Evolutionary conservation across 2,888 invertebrate genomes (phyloP).

Genomic region (Synergus japonicus): DNA sequence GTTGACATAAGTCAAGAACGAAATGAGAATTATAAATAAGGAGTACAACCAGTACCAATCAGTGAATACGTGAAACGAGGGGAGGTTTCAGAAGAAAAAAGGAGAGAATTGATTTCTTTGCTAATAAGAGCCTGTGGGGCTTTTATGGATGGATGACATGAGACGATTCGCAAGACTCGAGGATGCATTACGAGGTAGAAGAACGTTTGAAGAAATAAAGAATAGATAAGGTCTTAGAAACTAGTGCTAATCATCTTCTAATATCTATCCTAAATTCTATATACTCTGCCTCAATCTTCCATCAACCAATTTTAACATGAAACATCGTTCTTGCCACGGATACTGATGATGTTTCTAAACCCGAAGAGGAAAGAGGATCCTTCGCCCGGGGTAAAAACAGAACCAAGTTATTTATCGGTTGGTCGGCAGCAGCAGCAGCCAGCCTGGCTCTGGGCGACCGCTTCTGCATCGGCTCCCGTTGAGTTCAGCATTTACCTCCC

Average conservation of each 20-base stretch:
- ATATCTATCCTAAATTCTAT: neutral
- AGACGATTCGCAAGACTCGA: constrained; percentile 7
- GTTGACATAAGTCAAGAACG: neutral
- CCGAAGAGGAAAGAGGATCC: constrained; percentile 46
- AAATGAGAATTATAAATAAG: neutral
- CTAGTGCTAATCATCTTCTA: too few relatives aligned
- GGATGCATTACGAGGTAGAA: neutral
- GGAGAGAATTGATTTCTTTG: neutral
- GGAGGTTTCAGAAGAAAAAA: constrained; percentile 2
- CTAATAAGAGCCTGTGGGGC: constrained; percentile 2
- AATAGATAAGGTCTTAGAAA: too few relatives aligned
- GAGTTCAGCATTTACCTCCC: neutral
- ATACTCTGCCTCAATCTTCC: constrained; percentile 12
- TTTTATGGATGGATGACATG: neutral
- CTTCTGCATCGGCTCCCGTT: constrained; percentile 44
- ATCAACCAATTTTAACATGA: constrained; percentile 43
- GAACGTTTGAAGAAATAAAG: too few relatives aligned
- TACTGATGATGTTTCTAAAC: constrained; percentile 49
- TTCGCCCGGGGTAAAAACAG: constrained; percentile 63
- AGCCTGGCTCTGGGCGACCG: constrained; percentile 55
- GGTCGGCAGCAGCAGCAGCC: constrained; percentile 63
- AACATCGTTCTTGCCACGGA: constrained; percentile 36
- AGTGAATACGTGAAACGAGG: constrained; percentile 4
- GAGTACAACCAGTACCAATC: neutral
- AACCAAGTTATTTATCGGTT: constrained; percentile 68